phyloP scores from a whole-genome alignment of 2,797 vertebrate genomes.

The Fratercula arctica region DNA sequence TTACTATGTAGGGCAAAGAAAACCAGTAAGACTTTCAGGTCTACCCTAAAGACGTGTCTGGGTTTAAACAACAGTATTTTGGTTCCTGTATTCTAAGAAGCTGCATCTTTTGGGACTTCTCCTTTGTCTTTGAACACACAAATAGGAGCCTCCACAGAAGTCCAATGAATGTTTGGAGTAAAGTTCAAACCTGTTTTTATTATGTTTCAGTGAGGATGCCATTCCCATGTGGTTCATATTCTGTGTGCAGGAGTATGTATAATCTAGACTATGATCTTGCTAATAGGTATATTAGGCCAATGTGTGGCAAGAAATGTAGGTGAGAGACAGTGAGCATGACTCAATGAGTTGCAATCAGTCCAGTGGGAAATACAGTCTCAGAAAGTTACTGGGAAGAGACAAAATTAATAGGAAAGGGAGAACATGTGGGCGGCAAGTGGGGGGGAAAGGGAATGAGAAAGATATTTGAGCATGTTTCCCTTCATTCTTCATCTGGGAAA shows the following conservation, averaged over 20 bases:
- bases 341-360: background rate
- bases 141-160: background rate
- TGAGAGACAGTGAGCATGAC: background rate
- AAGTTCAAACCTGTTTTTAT: background rate
- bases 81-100: background rate
- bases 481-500: conserved; percentile 5
- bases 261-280: background rate
- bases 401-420: background rate
- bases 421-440: fast-evolving
- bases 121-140: background rate
- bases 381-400: background rate
- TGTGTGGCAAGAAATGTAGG: background rate
- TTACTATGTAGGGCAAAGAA: background rate
- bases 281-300: background rate
- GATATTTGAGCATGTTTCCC: background rate
- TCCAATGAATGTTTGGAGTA: background rate
- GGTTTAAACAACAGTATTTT: background rate
- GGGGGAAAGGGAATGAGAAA: background rate
- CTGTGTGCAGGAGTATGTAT: background rate
- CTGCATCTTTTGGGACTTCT: background rate
- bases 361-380: background rate
- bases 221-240: background rate
- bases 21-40: background rate
- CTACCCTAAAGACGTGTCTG: background rate
- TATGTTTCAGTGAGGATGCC: background rate